Percentiles rank a stretch among this genome's conserved stretches.
phyloP scores from a whole-genome alignment of 2,888 invertebrate species.

The Allygus modestus region DNA sequence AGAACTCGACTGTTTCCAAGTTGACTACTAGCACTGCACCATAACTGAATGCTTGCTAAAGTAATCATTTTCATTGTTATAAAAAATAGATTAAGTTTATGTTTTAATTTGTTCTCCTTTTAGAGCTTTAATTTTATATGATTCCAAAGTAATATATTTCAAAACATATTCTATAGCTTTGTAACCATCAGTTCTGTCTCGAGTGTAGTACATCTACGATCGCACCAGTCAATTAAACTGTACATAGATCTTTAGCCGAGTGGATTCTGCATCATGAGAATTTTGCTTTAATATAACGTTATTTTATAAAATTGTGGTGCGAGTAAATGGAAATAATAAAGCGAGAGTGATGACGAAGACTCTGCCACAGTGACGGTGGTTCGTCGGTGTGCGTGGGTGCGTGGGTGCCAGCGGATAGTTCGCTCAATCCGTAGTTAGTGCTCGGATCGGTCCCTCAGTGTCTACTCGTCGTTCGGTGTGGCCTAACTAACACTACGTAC shows the following conservation, averaged over 20 bases:
- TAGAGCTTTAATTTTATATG: too few relatives aligned
- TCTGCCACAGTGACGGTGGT: not conserved
- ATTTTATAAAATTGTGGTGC: conserved; percentile 54
- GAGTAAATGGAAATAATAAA: conserved; percentile 30
- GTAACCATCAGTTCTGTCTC: not conserved
- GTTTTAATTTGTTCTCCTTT: too few relatives aligned
- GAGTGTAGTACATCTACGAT: not conserved
- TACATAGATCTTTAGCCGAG: conserved; percentile 39
- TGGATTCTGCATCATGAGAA: conserved; percentile 44
- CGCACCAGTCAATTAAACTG: conserved; percentile 46
- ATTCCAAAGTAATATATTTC: too few relatives aligned
- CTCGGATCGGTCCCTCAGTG: conserved; percentile 11
- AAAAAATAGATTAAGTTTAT: too few relatives aligned
- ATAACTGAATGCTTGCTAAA: too few relatives aligned
- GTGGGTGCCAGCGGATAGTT: conserved; percentile 15
- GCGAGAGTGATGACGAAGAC: conserved; percentile 22
- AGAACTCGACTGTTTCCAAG: too few relatives aligned
- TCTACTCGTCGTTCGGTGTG: conserved; percentile 22
- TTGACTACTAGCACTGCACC: too few relatives aligned
- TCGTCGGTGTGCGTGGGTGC: not conserved
- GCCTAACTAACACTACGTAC: conserved; percentile 48
- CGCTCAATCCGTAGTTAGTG: conserved; percentile 55
- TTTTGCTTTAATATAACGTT: conserved; percentile 52
- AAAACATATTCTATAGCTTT: too few relatives aligned
- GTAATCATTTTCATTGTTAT: too few relatives aligned